Base-by-base conservation (phyloP, 2,888 invertebrate genomes). In the Ferrisia virgata region DNA sequence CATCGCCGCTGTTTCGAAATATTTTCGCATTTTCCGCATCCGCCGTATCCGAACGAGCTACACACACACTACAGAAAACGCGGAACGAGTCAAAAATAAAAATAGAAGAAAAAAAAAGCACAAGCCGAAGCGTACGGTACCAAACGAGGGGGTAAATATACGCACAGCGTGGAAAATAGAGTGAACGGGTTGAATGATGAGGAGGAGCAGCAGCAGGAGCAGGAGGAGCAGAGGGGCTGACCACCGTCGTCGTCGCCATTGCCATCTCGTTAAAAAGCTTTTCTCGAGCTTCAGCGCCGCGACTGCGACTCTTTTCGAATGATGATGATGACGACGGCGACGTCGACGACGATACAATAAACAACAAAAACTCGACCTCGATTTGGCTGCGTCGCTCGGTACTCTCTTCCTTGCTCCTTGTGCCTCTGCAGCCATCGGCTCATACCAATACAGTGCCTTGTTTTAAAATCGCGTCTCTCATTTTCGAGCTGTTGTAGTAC, bases 291-390 rank as follows among this genome's bases (percentile, higher is more conserved):
- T 25, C 39, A 22, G 25, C 64, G 53, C 53, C 53, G 53, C 53
- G 53, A 53, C 53, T 53, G n/a, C n/a, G n/a, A n/a, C 53, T 22
- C 53, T 53, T 53, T n/a, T n/a, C n/a, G n/a, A n/a, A n/a, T n/a
- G n/a, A n/a, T n/a, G n/a, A n/a, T n/a, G n/a, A n/a, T n/a, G n/a
- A n/a, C n/a, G n/a, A n/a, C n/a, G n/a, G n/a, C n/a, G n/a, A n/a
- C n/a, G n/a, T n/a, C 22, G 53, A 22, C 64, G 64, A 64, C 64
- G 64, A 64, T 64, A 64, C 64, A 28, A 64, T 64, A 64, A 64
- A 64, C 64, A 64, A 64, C 64, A 64, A 64, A n/a, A 64, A 64
- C 64, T 64, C 64, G 64, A 64, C 64, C 64, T 64, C 64, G 64
- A 64, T 64, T 64, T 13, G 28, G 64, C 22, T 53, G 18, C 47